Conservation (phyloP, 1,140 invertebrate species). For the Antheraea pernyi region DNA sequence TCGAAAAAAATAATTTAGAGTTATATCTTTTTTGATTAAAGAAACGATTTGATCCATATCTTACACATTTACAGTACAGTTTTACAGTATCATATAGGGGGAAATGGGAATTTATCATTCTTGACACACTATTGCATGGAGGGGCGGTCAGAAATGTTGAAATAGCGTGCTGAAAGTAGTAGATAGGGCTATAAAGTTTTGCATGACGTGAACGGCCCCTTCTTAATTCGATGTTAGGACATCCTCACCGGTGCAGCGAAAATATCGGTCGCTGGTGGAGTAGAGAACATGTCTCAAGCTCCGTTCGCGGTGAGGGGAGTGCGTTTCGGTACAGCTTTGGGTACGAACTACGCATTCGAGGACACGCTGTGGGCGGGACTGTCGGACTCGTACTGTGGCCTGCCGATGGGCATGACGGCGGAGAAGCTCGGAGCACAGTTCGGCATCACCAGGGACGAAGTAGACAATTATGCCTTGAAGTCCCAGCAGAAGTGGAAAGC, state of each 20-base stretch:
- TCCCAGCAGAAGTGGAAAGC: constrained; percentile 92
- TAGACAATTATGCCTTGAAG: constrained; percentile 92
- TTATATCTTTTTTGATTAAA: too few relatives aligned
- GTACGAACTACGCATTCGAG: constrained; percentile 90
- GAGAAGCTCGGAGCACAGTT: constrained; percentile 98
- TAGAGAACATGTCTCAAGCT: constrained; percentile 97
- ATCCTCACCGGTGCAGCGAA: constrained; percentile 92
- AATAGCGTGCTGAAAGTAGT: too few relatives aligned
- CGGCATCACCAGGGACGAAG: constrained; percentile 91
- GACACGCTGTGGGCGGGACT: constrained; percentile 95
- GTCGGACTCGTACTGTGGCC: constrained; percentile 92
- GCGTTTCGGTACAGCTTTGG: constrained; percentile 95
- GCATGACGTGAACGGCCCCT: too few relatives aligned
- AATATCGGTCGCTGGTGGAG: constrained; percentile 94
- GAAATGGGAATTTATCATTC: too few relatives aligned
- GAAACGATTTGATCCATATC: too few relatives aligned
- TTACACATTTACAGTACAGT: too few relatives aligned
- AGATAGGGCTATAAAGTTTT: too few relatives aligned
- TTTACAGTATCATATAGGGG: too few relatives aligned
- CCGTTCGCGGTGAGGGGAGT: constrained; percentile 93
- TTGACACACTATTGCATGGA: too few relatives aligned
- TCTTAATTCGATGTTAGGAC: constrained; percentile 81
- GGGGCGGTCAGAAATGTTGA: too few relatives aligned
- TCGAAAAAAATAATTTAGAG: too few relatives aligned
- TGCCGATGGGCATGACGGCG: constrained; percentile 98